Conservation (phyloP, 1,140 invertebrate species). For the Aphaenogaster floridana region DNA sequence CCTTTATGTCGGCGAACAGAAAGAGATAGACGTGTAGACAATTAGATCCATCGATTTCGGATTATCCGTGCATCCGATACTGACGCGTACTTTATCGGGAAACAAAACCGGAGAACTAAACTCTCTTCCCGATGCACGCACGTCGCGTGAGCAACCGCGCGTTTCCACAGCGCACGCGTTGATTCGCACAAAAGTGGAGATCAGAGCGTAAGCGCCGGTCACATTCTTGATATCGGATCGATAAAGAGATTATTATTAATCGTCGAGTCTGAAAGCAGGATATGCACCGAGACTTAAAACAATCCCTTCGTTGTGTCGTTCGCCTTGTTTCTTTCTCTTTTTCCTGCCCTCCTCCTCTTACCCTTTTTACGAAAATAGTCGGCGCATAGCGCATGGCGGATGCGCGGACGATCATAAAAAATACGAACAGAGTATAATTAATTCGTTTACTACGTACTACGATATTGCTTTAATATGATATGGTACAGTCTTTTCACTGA, state of each 20-base stretch:
- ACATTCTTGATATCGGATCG: constrained; percentile 45
- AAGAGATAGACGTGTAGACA: constrained; percentile 36
- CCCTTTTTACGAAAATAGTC: constrained; percentile 53
- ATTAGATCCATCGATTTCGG: constrained; percentile 8
- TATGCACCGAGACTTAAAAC: constrained; percentile 26
- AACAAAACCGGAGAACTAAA: constrained; percentile 50
- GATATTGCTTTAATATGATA: constrained; percentile 86
- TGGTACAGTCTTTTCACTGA: constrained; percentile 87
- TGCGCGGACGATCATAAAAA: constrained; percentile 66
- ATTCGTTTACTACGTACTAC: constrained; percentile 79
- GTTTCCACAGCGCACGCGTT: constrained; percentile 31
- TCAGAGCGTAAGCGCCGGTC: not conserved
- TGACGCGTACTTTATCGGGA: not conserved
- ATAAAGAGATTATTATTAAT: constrained; percentile 59
- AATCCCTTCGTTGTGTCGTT: constrained; percentile 16
- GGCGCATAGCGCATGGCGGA: constrained; percentile 40
- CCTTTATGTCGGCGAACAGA: constrained; percentile 51
- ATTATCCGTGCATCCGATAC: constrained; percentile 17
- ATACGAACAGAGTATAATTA: constrained; percentile 73
- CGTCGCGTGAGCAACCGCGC: constrained; percentile 35
- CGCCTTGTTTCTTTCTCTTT: not conserved
- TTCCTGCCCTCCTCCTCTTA: not conserved
- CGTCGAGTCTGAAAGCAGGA: constrained; percentile 41
- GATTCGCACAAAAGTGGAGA: not conserved
- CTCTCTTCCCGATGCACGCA: not conserved